Base-by-base conservation (phyloP, 2,113 vertebrate genomes). In the Strix aluco region DNA sequence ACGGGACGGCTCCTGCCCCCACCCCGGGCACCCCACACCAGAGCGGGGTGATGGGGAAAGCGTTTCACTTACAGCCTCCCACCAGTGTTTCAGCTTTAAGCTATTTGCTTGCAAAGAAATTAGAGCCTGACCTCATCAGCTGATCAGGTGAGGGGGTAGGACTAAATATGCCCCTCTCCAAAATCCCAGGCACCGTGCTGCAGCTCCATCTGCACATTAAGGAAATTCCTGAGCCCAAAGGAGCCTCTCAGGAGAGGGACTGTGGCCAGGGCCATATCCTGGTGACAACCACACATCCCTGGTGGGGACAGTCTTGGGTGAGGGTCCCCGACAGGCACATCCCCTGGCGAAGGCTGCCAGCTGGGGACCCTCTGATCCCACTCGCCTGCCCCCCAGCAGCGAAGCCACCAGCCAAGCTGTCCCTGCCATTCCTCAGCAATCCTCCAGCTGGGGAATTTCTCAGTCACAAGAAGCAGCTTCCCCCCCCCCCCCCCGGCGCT, bases 191-290 rank as follows among this genome's bases (percentile, higher is more conserved):
- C 59, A 1, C 19, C 2, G 4, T 13, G 30, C 61, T 2, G 0
- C 69, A n/a, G 81, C 80, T 83, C 42, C 3, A 0, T 55, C 36
- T 1, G 0, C 0, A 82, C 63, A 18, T 91, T 74, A 81, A 0
- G 0, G 62, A 82, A 96, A 96, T 90, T 87, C 81, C 79, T 1
- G 38, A 16, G 79, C 66, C 96, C 93, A 96, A 92, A 95, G 75
- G 36, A 8, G 40, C 47, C 85, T 89, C 94, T 94, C 72, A 67
- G 81, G 5, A 72, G 22, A 22, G 36, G 44, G 11, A 36, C 61
- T 55, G 70, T 2, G 1, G 5, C 21, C 0, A 0, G 20, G 47
- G 30, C 62, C 26, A 1, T 0, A 0, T 18, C 94, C 69, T 11
- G 30, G 8, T 4, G 19, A 40, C 54, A 36, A 62, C 42, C 69